Evolutionary conservation across 2,888 invertebrate species (phyloP), one percentile per base, ranked within the genome.

Genomic region (Itoplectis maculator): DNA sequence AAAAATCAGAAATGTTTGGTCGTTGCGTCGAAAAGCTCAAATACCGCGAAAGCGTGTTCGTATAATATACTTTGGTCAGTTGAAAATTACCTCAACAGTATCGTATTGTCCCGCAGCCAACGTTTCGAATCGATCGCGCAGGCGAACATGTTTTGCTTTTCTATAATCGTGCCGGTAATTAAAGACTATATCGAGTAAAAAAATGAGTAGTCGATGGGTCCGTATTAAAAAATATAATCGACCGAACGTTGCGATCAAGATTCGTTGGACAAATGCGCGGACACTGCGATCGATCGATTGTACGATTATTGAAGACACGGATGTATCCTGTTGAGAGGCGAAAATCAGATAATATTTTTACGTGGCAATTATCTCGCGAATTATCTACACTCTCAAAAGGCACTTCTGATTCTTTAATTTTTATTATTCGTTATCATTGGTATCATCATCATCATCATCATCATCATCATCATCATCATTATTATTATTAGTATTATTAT

Each of bases 81-180:
- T n/a, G 3, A 29, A 54, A 37, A 59, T 59, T 92, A 93, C 93
- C 93, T 93, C 81, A 91, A 61, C 20, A 92, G 87, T 85, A 92
- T 88, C 82, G 87, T 89, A 88, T 91, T 93, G 86, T 93, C 93
- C 84, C 92, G 91, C 81, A 94, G 93, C 95, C 95, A 95, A 84
- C 94, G 93, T 90, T 95, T 93, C 65, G 94, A 94, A 84, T 95
- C 95, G 79, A 93, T 90, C 89, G 94, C 94, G 87, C 94, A 94
- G 82, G 95, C 95, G 89, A 95, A 95, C 95, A 95, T 95, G 79
- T 86, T 91, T 85, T 63, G 84, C 72, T 83, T n/a, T n/a, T 51
- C 23, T 29, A 7, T 8, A 13, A 42, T 77, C 59, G 20, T 8
- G 37, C 4, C n/a, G n/a, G n/a, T 29, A 42, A 49, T 18, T 7